phyloP scores from a whole-genome alignment of 2,113 vertebrate species.

The Chitala chitala region DNA sequence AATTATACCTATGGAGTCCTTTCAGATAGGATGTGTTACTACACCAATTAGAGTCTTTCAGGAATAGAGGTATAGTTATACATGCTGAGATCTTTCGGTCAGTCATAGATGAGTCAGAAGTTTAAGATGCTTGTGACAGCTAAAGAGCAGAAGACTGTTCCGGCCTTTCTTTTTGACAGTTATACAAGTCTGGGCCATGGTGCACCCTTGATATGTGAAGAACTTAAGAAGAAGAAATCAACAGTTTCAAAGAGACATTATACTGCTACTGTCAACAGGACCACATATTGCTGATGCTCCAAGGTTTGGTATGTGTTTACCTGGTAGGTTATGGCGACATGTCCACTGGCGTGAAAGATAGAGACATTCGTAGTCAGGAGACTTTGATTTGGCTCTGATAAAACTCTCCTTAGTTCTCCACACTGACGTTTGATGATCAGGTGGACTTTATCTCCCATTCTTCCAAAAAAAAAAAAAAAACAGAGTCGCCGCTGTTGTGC shows the following conservation, averaged over 20 bases:
- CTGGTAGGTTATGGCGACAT: neutral
- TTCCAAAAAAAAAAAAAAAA: conserved; percentile 7
- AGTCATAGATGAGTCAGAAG: neutral
- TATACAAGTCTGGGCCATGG: neutral
- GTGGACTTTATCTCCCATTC: conserved; percentile 29
- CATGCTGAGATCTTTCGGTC: neutral
- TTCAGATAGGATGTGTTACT: neutral
- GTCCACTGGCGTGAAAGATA: neutral
- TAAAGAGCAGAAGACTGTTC: neutral
- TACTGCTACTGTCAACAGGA: neutral
- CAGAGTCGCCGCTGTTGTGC: neutral
- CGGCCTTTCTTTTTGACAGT: neutral
- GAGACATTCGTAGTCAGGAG: conserved; percentile 4
- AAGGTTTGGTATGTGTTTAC: neutral
- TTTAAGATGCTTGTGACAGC: neutral
- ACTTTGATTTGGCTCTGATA: conserved; percentile 21
- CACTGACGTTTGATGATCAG: conserved; percentile 17
- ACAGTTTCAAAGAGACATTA: neutral
- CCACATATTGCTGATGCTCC: neutral
- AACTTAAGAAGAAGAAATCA: conserved; percentile 1
- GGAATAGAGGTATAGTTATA: neutral
- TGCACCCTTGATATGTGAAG: neutral
- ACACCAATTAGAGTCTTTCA: neutral
- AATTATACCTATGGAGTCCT: neutral
- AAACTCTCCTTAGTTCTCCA: neutral